Conservation (phyloP, 2,113 vertebrate species). For the Setophaga kirtlandii region DNA sequence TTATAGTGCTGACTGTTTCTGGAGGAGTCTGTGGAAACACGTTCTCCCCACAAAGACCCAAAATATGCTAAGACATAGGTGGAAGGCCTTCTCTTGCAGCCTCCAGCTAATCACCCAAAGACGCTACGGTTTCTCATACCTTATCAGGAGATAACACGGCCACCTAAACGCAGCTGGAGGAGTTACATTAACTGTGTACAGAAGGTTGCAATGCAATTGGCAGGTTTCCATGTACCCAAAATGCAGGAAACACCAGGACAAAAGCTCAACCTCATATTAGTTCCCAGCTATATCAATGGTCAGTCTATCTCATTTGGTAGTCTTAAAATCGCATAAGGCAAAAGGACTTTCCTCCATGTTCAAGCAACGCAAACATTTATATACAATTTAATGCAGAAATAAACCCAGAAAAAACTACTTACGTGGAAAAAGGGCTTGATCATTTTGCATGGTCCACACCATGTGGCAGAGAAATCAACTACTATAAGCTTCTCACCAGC, state of each 20-base stretch:
- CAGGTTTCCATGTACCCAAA: fast-evolving
- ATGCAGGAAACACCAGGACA: background rate
- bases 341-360: background rate
- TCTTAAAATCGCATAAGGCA: background rate
- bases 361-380: background rate
- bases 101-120: background rate
- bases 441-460: slow-evolving; percentile 89
- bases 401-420: slow-evolving; percentile 51
- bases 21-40: background rate
- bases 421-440: slow-evolving; percentile 84
- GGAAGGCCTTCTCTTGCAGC: background rate
- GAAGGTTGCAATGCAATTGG: background rate
- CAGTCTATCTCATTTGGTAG: background rate
- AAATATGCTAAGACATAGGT: background rate
- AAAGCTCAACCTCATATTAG: background rate
- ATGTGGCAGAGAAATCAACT: slow-evolving; percentile 89
- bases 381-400: background rate
- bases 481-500: slow-evolving; percentile 84
- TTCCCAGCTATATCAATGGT: background rate
- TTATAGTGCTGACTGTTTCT: background rate
- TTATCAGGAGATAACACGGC: background rate
- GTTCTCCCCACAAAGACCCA: background rate
- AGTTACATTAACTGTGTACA: background rate
- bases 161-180: background rate
- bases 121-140: background rate